A percentile compares a stretch with the other conserved stretches of the same genome.
phyloP scores from a whole-genome alignment of 2,113 vertebrate species.

The Oxyruncus cristatus region DNA sequence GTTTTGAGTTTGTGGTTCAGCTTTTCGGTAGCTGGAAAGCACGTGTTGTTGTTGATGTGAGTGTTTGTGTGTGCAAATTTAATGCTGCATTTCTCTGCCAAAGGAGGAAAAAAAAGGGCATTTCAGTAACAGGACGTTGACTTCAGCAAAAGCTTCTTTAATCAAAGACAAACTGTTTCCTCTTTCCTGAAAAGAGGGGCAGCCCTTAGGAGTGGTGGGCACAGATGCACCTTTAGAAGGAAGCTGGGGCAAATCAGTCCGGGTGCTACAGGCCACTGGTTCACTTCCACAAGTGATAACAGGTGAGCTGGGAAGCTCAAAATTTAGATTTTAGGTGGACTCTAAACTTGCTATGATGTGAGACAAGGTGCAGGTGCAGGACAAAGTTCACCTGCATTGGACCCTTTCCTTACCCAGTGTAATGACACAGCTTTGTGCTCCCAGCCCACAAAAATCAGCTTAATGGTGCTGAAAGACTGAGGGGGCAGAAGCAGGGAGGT shows the following conservation, averaged over 20 bases:
- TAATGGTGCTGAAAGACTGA: not conserved
- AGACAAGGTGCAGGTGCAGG: not conserved
- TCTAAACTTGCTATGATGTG: fast-evolving
- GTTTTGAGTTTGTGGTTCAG: not conserved
- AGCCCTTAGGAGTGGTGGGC: not conserved
- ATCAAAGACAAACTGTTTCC: not conserved
- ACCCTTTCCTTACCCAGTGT: not conserved
- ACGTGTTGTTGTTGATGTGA: fast-evolving
- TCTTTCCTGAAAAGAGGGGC: not conserved
- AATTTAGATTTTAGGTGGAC: not conserved
- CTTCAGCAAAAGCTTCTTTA: not conserved
- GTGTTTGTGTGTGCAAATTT: not conserved
- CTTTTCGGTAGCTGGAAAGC: not conserved
- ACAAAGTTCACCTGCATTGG: not conserved
- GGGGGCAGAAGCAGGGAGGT: not conserved
- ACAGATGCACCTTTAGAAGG: not conserved
- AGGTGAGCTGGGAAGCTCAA: not conserved
- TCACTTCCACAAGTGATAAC: not conserved
- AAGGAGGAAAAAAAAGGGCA: too few relatives aligned
- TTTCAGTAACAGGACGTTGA: not conserved
- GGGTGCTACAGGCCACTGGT: fast-evolving
- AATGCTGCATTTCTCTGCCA: not conserved
- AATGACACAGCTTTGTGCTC: not conserved
- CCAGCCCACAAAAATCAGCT: not conserved
- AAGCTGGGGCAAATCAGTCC: not conserved